These are phyloP conservation scores for Lepidocolaptes lacrymiger DNA, from an alignment of 2,797 vertebrate genomes.

Conservation along the genomic window DNA sequence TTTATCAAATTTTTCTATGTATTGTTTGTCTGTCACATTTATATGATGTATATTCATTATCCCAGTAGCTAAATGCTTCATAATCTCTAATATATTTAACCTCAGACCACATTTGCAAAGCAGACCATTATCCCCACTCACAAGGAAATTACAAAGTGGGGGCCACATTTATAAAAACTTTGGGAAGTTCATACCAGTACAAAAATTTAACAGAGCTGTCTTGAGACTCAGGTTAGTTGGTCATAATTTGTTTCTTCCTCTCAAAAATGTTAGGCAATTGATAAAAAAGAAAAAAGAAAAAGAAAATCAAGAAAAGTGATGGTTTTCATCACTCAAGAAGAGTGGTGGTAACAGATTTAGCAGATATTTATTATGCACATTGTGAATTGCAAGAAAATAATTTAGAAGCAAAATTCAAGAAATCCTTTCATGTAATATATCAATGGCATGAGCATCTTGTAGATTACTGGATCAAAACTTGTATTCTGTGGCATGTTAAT, in stretches of 20 bases:
- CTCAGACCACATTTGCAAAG: neutral
- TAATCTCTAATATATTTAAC: neutral
- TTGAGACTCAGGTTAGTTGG: neutral
- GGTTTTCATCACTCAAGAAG: too few relatives aligned
- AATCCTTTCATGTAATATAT: neutral
- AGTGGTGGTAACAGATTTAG: neutral
- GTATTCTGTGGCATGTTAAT: neutral
- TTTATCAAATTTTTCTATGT: neutral
- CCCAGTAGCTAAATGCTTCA: neutral
- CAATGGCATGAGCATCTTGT: neutral
- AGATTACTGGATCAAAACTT: neutral
- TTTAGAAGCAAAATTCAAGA: neutral
- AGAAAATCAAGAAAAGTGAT: neutral
- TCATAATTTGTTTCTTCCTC: neutral
- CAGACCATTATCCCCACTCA: neutral
- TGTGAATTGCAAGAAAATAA: neutral
- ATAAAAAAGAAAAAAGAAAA: neutral
- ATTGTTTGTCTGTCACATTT: neutral
- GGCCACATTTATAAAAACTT: neutral
- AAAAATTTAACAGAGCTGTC: neutral
- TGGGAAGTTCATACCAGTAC: neutral
- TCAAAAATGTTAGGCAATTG: neutral
- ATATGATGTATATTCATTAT: neutral
- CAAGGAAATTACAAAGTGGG: neutral
- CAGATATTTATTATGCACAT: neutral